A percentile compares a stretch with the other conserved stretches of the same genome.
Conservation (phyloP, 1,140 invertebrate genomes). For the Bradynema listronoti region DNA sequence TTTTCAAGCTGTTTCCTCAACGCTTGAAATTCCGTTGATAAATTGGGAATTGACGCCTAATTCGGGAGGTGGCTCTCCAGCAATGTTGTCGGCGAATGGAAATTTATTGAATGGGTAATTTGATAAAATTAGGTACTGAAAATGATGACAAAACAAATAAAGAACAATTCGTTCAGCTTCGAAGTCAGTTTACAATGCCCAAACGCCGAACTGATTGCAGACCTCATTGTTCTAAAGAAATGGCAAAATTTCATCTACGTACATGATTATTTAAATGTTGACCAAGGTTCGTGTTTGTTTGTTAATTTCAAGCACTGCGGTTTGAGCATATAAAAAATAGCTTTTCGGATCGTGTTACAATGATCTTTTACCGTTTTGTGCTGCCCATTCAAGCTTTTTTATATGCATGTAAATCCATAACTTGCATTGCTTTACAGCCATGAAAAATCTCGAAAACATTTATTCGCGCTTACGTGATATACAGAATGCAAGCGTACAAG, state of each 20-base stretch:
- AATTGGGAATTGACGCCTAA: conserved; percentile 42
- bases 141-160: conserved; percentile 15
- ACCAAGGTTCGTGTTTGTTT: conserved; percentile 35
- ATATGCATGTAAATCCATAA: too few species aligned
- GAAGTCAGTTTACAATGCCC: conserved; percentile 54
- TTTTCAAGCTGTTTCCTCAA: conserved; percentile 37
- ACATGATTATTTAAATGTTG: conserved; percentile 42
- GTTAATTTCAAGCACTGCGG: too few species aligned
- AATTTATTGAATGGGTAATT: too few species aligned
- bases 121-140: conserved; percentile 2
- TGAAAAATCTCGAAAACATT: conserved; percentile 43
- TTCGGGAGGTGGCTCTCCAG: too few species aligned
- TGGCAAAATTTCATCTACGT: conserved; percentile 53
- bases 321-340: too few species aligned
- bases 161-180: conserved; percentile 44
- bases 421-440: conserved; percentile 39
- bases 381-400: too few species aligned
- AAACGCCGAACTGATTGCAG: conserved; percentile 49
- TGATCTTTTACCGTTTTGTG: too few species aligned
- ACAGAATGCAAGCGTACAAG: too few species aligned
- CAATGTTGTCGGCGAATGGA: too few species aligned
- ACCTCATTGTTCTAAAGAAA: conserved; percentile 52
- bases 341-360: too few species aligned
- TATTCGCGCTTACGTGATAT: conserved; percentile 37
- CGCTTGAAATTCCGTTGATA: conserved; percentile 44